Percentiles rank a stretch among this genome's conserved stretches.
These are phyloP conservation scores for Pteropus alecto DNA, from an alignment of 2,113 vertebrate genomes.

Conservation along the genomic window DNA sequence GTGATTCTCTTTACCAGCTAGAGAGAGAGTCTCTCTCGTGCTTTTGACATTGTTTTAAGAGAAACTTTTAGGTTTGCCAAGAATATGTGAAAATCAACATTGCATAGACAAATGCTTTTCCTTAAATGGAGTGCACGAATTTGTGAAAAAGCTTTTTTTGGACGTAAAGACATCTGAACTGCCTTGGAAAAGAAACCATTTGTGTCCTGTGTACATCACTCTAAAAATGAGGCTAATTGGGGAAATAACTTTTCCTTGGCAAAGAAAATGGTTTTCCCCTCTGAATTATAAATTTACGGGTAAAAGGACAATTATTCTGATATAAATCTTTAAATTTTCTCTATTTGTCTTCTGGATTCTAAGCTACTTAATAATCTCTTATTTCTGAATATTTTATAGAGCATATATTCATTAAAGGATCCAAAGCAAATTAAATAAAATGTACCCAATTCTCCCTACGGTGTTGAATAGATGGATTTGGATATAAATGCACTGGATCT, in stretches of 20 bases:
- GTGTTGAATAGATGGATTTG: neutral
- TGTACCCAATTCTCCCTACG: neutral
- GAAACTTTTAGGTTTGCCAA: neutral
- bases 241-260: neutral
- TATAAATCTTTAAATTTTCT: neutral
- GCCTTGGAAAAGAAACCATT: neutral
- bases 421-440: neutral
- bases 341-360: neutral
- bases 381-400: neutral
- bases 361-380: neutral
- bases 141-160: neutral
- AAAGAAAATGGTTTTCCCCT: neutral
- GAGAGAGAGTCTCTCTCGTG: neutral
- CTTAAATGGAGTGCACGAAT: neutral
- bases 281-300: neutral
- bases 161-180: neutral
- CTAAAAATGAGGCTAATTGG: neutral
- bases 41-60: neutral
- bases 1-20: neutral
- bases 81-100: neutral
- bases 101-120: neutral
- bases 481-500: neutral
- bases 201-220: neutral
- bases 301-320: neutral
- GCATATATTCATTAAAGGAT: neutral